Percentiles rank a stretch among this genome's conserved stretches.
Conservation (phyloP, 2,797 vertebrate genomes). For the Xerus rutilus region DNA sequence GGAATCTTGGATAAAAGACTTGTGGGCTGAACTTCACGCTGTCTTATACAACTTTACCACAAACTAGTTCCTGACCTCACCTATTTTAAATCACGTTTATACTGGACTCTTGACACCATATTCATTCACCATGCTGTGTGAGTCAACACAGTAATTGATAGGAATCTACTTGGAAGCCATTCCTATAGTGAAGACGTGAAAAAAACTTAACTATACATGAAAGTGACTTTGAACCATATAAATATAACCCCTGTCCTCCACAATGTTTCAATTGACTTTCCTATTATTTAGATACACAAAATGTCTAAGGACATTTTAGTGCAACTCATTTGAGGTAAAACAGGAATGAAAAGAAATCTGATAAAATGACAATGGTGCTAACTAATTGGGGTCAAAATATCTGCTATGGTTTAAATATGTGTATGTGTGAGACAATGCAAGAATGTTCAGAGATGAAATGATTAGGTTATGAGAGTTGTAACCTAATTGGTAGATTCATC, state of each 20-base stretch:
- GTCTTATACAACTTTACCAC: background rate
- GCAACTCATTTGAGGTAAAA: background rate
- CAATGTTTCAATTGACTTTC: background rate
- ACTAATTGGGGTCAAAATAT: background rate
- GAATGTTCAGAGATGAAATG: too few species aligned
- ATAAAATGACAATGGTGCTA: background rate
- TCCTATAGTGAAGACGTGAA: background rate
- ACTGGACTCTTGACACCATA: background rate
- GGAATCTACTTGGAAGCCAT: background rate
- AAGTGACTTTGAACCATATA: background rate
- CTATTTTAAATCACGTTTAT: background rate
- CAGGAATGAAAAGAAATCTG: background rate
- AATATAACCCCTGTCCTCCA: background rate
- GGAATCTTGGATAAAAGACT: background rate
- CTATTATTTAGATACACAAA: background rate
- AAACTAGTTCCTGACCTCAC: background rate
- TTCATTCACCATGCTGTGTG: background rate
- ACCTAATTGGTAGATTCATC: too few species aligned
- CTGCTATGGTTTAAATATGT: background rate
- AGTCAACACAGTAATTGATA: background rate
- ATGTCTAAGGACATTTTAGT: background rate
- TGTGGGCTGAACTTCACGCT: background rate
- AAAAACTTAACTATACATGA: background rate
- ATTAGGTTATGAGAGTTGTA: too few species aligned
- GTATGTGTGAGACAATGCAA: too few species aligned